Base-by-base conservation (phyloP, 35 echinoderm and acorn worm species). In the Stichopus chloronotus region DNA sequence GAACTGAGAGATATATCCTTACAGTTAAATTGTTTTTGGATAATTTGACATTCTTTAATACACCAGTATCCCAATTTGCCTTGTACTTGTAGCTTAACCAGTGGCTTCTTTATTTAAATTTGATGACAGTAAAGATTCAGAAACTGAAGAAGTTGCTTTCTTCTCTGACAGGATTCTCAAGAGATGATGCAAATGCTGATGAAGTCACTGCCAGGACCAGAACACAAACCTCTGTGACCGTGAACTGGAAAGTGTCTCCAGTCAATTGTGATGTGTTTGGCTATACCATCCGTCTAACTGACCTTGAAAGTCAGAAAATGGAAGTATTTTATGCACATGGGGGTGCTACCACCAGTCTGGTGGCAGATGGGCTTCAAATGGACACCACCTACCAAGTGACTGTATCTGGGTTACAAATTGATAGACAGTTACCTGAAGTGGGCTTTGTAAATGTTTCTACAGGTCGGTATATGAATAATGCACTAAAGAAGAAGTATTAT, bases 141-240 rank as follows among this genome's bases (percentile, higher is more conserved):
- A 72, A 72, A 72, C 69, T 20, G 19, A n/a, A 72, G 4, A 72
- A 72, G 16, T 65, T 72, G 4, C 69, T 17, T 24, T n/a, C 17
- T 72, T 72, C 13, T 72, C 5, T 6, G 52, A 13, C 17, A 97
- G 96, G 86, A 20, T 97, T 97, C 77, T 84, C 56, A 9, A 55
- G 61, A 16, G 78, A 90, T n/a, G 94, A 98, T 72, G 92, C 94
- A 23, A 95, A 95, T 77, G 94, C 81, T 25, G 71, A 84, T 3
- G 84, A 95, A 10, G 91, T 98, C 3, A 57, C 14, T 14, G 96
- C 92, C 5, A 57, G 20, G 0, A 60, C 79, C 10, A 56, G 95
- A 17, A 92, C 87, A 24, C 53, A 53, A 55, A 68, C 82, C 23
- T 90, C 87, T 92, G 80, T 84, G 17, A 65, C 87, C 5, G 93